Evolutionary conservation across 2,797 vertebrate species (phyloP).

Genomic region (Megaceryle alcyon): DNA sequence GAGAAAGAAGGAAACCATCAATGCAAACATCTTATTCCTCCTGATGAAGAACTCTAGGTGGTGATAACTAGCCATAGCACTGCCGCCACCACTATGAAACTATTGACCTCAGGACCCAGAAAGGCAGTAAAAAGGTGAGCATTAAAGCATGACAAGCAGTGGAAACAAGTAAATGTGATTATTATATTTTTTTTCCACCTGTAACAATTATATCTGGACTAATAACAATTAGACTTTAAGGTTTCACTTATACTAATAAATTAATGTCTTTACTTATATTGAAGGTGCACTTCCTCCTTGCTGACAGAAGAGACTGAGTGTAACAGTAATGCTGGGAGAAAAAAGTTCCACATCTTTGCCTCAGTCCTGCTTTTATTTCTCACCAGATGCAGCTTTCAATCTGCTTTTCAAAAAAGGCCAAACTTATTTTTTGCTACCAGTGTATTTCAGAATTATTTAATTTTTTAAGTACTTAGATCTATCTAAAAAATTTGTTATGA

Average conservation of each 20-base stretch:
- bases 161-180: neutral
- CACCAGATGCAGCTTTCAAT: neutral
- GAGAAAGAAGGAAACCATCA: neutral
- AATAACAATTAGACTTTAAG: neutral
- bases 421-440: neutral
- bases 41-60: neutral
- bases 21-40: neutral
- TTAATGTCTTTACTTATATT: neutral
- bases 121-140: neutral
- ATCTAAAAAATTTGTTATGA: neutral
- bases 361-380: neutral
- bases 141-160: neutral
- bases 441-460: neutral
- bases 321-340: neutral
- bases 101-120: neutral
- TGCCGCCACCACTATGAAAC: neutral
- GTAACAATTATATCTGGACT: neutral
- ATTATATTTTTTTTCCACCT: neutral
- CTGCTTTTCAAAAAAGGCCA: neutral
- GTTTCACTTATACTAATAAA: neutral
- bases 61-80: neutral
- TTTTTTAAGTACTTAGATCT: neutral
- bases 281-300: neutral
- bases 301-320: neutral
- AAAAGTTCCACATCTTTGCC: neutral